Evolutionary conservation across 92 coral and sea anemone genomes (phyloP).

Genomic region (Palythoa heliodiscus): DNA sequence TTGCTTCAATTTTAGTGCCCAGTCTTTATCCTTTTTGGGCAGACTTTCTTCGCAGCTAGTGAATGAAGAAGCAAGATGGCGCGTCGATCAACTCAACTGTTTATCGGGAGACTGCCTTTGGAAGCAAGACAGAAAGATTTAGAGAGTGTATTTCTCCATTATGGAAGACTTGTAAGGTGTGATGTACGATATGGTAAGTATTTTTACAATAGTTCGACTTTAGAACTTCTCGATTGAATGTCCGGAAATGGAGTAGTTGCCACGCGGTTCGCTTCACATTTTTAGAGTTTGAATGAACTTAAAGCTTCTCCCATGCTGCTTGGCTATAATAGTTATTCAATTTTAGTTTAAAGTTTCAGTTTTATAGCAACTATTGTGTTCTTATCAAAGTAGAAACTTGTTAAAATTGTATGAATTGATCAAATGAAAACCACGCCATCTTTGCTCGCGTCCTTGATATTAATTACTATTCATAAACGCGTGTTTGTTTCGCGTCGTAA

Average conservation of each 20-base stretch:
- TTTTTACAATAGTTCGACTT: not conserved
- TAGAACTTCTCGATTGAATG: not conserved
- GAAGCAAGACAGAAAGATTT: conserved; percentile 65
- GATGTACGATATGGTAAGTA: conserved; percentile 62
- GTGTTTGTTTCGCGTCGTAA: not conserved
- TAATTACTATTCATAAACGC: conserved; percentile 9
- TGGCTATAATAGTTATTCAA: not conserved
- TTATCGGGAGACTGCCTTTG: conserved; percentile 70
- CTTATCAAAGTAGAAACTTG: conserved; percentile 14
- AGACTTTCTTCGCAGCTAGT: not conserved
- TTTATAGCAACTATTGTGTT: not conserved
- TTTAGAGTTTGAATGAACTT: not conserved
- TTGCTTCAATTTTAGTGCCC: not conserved
- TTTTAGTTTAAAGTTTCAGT: not conserved
- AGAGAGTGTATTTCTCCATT: conserved; percentile 62
- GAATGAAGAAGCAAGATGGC: conserved; percentile 55
- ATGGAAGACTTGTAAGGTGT: conserved; percentile 65
- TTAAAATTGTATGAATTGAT: not conserved
- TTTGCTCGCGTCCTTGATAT: not conserved
- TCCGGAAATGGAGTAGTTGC: not conserved
- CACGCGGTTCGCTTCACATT: not conserved
- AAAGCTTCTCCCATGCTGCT: not conserved
- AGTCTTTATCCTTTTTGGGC: not conserved
- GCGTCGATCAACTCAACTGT: conserved; percentile 60
- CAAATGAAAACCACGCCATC: not conserved